Conservation (phyloP, 92 coral and sea anemone species). For the Phenganax marumi region DNA sequence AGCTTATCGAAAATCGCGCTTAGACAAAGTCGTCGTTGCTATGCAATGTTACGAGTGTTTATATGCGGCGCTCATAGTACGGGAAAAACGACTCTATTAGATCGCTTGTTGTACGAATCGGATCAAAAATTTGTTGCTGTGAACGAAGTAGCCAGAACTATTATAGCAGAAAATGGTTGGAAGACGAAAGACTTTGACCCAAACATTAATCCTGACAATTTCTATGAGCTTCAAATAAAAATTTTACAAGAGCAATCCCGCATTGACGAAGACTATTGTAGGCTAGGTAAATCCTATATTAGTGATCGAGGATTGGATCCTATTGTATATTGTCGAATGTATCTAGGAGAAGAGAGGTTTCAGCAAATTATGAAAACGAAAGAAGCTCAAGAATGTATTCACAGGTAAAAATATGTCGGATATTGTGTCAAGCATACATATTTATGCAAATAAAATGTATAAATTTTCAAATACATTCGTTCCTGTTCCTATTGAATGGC, state of each 20-base stretch:
- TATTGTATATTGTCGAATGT: slow-evolving; percentile 70
- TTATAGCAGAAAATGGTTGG: slow-evolving; percentile 62
- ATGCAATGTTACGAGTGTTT: slow-evolving; percentile 59
- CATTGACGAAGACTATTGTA: slow-evolving; percentile 52
- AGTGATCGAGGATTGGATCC: slow-evolving; percentile 93
- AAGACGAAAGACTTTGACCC: slow-evolving; percentile 84
- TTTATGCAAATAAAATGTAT: not conserved
- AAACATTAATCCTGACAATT: slow-evolving; percentile 51
- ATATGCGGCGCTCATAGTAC: slow-evolving; percentile 95
- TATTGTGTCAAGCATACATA: not conserved
- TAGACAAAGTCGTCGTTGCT: not conserved
- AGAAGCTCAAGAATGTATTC: slow-evolving; percentile 60
- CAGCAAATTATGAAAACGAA: slow-evolving; percentile 50
- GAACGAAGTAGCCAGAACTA: slow-evolving; percentile 77
- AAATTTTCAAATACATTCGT: not conserved
- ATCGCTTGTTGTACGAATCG: slow-evolving; percentile 50
- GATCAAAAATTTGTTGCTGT: slow-evolving; percentile 49
- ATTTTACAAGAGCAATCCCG: slow-evolving; percentile 69
- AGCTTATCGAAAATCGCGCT: too few species aligned
- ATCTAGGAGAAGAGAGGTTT: slow-evolving; percentile 63
- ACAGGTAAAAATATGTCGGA: slow-evolving; percentile 54
- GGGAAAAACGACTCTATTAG: slow-evolving; percentile 82
- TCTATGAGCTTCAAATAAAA: slow-evolving; percentile 58
- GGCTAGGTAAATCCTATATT: slow-evolving; percentile 58
- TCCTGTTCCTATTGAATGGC: too few species aligned